These are phyloP conservation scores for Lepilemur ruficaudatus DNA, from an alignment of 2,797 vertebrate species.

Conservation along the genomic window DNA sequence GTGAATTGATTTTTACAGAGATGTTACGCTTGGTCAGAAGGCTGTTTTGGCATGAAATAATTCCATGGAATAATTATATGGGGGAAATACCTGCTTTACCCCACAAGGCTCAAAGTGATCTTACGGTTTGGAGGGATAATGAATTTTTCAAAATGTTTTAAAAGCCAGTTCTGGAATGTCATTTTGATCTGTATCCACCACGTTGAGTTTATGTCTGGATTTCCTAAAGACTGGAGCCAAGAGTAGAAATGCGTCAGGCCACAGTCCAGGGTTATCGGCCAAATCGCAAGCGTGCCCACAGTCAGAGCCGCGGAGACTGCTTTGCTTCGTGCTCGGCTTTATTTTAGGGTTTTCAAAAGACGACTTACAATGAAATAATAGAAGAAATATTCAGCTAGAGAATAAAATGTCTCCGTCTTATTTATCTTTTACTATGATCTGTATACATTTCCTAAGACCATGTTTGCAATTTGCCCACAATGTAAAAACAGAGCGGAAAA, in stretches of 20 bases:
- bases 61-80: background rate
- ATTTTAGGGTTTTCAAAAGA: background rate
- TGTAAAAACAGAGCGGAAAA: background rate
- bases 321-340: background rate
- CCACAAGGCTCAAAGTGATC: slow-evolving; percentile 2
- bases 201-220: slow-evolving; percentile 25
- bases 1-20: background rate
- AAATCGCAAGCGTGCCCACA: background rate
- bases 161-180: slow-evolving; percentile 27
- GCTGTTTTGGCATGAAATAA: slow-evolving; percentile 21
- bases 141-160: slow-evolving; percentile 66
- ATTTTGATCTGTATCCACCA: slow-evolving; percentile 43
- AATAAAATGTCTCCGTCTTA: background rate
- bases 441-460: background rate
- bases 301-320: background rate
- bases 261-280: background rate
- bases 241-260: slow-evolving; percentile 4
- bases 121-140: slow-evolving; percentile 32
- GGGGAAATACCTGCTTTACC: background rate
- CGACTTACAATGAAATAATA: background rate
- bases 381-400: background rate
- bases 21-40: background rate
- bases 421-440: background rate
- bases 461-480: background rate
- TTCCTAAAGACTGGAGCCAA: slow-evolving; percentile 35